phyloP scores from a whole-genome alignment of 2,797 vertebrate species.

The Centropyge bicolor region DNA sequence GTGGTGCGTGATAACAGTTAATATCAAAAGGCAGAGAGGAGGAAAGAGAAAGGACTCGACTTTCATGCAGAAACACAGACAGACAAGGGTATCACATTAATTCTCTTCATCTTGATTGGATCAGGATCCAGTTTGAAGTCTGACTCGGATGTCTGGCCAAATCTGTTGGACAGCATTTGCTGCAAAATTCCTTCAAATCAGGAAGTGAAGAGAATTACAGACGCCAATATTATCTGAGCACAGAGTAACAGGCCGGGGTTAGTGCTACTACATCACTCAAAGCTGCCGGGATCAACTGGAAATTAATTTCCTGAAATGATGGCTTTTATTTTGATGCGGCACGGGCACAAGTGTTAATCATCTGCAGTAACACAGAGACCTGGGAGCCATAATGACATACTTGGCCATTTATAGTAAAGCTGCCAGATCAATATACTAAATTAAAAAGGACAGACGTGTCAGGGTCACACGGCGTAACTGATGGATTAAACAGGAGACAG shows the following conservation, averaged over 20 bases:
- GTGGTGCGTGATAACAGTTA: constrained; percentile 29
- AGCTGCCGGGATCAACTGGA: constrained; percentile 27
- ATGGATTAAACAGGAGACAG: constrained; percentile 61
- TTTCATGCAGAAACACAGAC: constrained; percentile 18
- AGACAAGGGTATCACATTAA: constrained; percentile 21
- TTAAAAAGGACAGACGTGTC: constrained; percentile 66
- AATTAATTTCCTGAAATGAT: constrained; percentile 60
- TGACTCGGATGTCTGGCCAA: constrained; percentile 41
- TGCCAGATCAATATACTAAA: constrained; percentile 69
- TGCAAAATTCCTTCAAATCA: constrained; percentile 29
- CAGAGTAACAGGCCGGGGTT: constrained; percentile 24
- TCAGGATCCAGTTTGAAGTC: constrained; percentile 37
- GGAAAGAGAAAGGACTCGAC: constrained; percentile 20
- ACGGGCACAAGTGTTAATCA: constrained; percentile 46
- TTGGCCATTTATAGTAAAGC: constrained; percentile 51
- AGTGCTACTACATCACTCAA: constrained; percentile 33
- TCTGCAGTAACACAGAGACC: constrained; percentile 29
- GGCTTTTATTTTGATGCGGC: constrained; percentile 49
- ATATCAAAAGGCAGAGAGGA: constrained; percentile 16
- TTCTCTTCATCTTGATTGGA: constrained; percentile 11
- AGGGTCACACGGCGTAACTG: constrained; percentile 50
- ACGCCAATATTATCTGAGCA: background rate
- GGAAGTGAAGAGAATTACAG: constrained; percentile 25
- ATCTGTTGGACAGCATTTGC: constrained; percentile 32
- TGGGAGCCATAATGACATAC: constrained; percentile 56